These are phyloP conservation scores for Trilocha varians DNA, from an alignment of 2,888 invertebrate genomes.

Conservation along the genomic window DNA sequence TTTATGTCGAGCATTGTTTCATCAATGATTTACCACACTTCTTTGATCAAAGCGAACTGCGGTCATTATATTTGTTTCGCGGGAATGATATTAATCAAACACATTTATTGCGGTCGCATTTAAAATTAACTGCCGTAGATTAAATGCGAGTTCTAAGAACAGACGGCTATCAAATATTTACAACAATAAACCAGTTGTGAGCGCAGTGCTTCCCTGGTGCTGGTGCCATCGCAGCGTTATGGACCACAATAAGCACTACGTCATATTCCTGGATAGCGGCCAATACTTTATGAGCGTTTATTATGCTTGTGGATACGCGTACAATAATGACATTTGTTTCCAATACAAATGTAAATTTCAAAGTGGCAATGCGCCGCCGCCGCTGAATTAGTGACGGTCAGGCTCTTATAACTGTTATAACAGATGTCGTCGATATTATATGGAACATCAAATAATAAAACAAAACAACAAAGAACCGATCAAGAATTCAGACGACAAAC, in stretches of 20 bases:
- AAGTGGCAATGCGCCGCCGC: conserved; percentile 4
- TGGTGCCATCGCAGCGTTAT: conserved; percentile 30
- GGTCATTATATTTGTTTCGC: conserved; percentile 57
- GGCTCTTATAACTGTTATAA: conserved; percentile 13
- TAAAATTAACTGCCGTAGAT: conserved; percentile 57
- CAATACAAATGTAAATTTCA: conserved; percentile 18
- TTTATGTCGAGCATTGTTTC: conserved; percentile 35
- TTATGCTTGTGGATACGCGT: conserved; percentile 13
- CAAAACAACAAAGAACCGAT: conserved; percentile 52
- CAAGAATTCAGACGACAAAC: conserved; percentile 52
- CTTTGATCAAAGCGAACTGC: conserved; percentile 52
- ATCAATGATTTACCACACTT: conserved; percentile 27
- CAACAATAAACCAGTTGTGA: conserved; percentile 51
- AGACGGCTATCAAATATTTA: conserved; percentile 64
- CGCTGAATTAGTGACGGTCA: conserved; percentile 14
- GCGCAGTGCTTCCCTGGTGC: conserved; percentile 46
- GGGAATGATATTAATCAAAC: conserved; percentile 66
- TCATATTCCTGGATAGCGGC: conserved; percentile 52
- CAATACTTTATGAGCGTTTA: conserved; percentile 54
- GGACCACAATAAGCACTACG: conserved; percentile 38
- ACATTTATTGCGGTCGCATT: conserved; percentile 62
- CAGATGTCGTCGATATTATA: conserved; percentile 22
- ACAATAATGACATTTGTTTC: conserved; percentile 32
- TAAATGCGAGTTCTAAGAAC: conserved; percentile 59
- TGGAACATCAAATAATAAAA: background rate